Evolutionary conservation across 2,797 vertebrate species (phyloP).

Genomic region (Anas bernieri): DNA sequence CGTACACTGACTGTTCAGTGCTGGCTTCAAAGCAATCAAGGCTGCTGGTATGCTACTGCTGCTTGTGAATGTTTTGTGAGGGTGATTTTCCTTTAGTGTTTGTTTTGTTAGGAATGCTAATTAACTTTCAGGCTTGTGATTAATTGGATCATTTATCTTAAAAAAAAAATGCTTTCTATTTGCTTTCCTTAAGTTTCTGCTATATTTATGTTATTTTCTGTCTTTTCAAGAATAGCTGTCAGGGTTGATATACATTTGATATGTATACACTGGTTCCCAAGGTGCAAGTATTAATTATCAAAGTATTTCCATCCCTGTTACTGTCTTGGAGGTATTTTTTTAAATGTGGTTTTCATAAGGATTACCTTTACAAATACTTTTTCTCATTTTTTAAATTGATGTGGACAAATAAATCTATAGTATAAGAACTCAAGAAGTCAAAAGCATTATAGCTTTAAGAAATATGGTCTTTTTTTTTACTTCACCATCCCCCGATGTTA

Average conservation of each 20-base stretch:
- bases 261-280: background rate
- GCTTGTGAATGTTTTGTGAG: background rate
- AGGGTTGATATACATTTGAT: background rate
- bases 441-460: background rate
- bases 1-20: rapidly evolving
- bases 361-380: background rate
- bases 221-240: background rate
- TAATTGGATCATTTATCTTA: background rate
- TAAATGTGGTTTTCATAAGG: background rate
- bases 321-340: background rate
- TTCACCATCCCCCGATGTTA: too few species aligned
- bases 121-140: background rate
- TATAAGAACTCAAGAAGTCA: background rate
- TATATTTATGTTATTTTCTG: background rate
- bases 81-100: background rate
- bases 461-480: background rate
- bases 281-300: background rate
- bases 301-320: background rate
- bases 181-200: background rate
- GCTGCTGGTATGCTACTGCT: background rate
- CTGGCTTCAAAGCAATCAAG: background rate
- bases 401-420: background rate
- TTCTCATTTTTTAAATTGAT: background rate
- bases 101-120: background rate
- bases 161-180: background rate